Evolutionary conservation across 2,113 vertebrate genomes (phyloP), one percentile per base, ranked within the genome.

Genomic region (Ciconia stormi): DNA sequence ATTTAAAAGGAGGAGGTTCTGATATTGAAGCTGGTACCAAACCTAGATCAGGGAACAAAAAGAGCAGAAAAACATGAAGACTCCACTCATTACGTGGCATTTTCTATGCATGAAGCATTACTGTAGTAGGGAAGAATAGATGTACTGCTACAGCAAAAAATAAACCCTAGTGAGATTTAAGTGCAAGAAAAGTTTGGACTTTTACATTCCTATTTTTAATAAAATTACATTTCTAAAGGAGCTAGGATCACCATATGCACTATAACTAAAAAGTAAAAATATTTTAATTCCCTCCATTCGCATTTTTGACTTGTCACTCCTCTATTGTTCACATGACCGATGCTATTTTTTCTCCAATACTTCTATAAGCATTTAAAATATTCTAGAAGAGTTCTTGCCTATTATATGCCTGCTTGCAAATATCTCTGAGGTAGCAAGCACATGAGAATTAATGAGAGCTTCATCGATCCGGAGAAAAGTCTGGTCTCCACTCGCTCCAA

Each of bases 341-440:
- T 83, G 11, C 9, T 62, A 29, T 46, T 80, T 46, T 53, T 73
- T 14, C 34, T 73, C 17, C 46, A 77, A 23, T 36, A 82, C 6
- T 83, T 80, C 32, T 14, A 9, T 34, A 55, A 55, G 27, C 12
- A 76, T 47, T 79, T 61, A 42, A 86, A 95, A 72, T 27, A 71
- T 47, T 52, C 25, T 1, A 73, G 44, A 89, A 67, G 19, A 87
- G 27, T 20, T 93, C 97, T 98, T 98, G 98, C 99, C 99, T 98
- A 99, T 99, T 90, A 99, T 99, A 95, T 99, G 99, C 94, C 99
- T 99, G 98, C 99, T 99, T 94, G 99, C 99, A 98, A 99, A 99
- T 96, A 99, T 99, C 98, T 99, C 99, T 14, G 99, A 99, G 63
- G 99, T 99, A 84, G 99, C 99, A 73, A 99, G 98, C 70, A 99